These are phyloP conservation scores for Geotrupes spiniger DNA, from an alignment of 2,888 invertebrate genomes.

Conservation along the genomic window DNA sequence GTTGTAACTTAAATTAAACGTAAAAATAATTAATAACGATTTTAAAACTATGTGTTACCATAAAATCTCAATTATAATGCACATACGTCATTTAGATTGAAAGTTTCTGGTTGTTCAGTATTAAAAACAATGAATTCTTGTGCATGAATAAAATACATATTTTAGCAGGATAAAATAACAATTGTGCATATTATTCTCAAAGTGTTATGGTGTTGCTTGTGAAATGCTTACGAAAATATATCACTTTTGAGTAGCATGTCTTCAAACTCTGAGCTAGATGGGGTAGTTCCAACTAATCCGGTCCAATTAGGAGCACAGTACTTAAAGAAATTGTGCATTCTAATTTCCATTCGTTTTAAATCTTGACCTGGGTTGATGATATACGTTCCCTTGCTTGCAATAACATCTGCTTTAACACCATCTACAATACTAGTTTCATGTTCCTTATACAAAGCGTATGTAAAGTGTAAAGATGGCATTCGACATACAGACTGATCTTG, in stretches of 20 bases:
- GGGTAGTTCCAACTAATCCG: constrained; percentile 50
- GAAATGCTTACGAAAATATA: constrained; percentile 63
- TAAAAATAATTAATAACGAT: too few species aligned
- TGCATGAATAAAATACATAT: too few species aligned
- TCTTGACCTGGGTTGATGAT: constrained; percentile 67
- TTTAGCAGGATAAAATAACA: too few species aligned
- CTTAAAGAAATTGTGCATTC: constrained; percentile 51
- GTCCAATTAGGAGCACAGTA: constrained; percentile 54
- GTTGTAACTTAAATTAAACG: constrained; percentile 55
- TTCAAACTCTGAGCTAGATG: constrained; percentile 54
- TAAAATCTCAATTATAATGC: constrained; percentile 5
- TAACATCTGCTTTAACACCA: constrained; percentile 56
- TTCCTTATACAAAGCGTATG: constrained; percentile 61
- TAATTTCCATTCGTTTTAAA: constrained; percentile 49
- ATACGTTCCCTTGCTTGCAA: constrained; percentile 55
- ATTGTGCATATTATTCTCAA: too few species aligned
- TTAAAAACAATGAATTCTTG: too few species aligned
- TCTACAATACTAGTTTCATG: constrained; percentile 57
- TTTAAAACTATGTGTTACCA: not conserved
- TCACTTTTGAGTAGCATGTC: constrained; percentile 54
- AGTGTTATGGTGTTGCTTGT: too few species aligned
- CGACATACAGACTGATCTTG: constrained; percentile 67
- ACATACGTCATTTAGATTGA: too few species aligned
- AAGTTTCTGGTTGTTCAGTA: too few species aligned
- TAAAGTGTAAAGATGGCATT: constrained; percentile 69